These are phyloP conservation scores for Pogoniulus pusillus DNA, from an alignment of 2,797 vertebrate species.

Conservation along the genomic window DNA sequence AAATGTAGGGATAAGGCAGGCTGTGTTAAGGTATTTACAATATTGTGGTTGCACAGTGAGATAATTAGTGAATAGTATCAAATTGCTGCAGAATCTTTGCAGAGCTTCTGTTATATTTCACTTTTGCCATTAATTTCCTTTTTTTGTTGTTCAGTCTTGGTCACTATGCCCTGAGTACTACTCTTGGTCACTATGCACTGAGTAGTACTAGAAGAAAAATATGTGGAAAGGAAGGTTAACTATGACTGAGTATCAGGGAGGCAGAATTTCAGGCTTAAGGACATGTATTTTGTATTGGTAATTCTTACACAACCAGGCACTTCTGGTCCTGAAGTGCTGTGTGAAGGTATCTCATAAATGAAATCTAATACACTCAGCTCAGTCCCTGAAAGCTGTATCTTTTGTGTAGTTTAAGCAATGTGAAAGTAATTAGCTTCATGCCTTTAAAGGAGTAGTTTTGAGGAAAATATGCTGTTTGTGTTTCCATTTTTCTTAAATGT, in stretches of 20 bases:
- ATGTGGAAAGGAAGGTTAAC: neutral
- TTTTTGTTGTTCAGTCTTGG: neutral
- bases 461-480: neutral
- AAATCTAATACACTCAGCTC: neutral
- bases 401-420: neutral
- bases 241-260: neutral
- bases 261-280: neutral
- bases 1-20: neutral
- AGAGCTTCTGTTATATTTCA: neutral
- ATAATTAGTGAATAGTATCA: neutral
- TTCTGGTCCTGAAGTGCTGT: neutral
- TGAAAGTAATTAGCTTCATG: neutral
- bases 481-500: neutral
- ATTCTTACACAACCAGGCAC: neutral
- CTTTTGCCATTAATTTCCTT: neutral
- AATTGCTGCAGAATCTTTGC: neutral
- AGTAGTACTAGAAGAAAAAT: neutral
- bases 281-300: neutral
- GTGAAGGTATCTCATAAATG: neutral
- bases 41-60: neutral
- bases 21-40: accelerated
- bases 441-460: neutral
- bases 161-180: neutral
- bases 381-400: neutral
- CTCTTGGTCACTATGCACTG: neutral